A percentile compares a stretch with the other conserved stretches of the same genome.
Conservation (phyloP, 1,140 invertebrate genomes). For the Drosophila arawakana region DNA sequence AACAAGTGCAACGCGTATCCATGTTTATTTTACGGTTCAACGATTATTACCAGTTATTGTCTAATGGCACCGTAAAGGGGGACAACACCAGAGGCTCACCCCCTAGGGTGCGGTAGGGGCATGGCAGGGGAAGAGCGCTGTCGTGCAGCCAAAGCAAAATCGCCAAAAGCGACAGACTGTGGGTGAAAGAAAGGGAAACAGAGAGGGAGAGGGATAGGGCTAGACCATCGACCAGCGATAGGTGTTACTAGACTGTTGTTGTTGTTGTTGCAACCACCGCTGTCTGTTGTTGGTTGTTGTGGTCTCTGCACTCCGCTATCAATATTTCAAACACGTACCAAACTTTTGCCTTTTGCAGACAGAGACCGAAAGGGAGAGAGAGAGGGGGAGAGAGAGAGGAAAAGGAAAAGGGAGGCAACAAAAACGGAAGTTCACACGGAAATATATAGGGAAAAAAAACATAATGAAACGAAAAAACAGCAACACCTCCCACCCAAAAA, state of each 20-base stretch:
- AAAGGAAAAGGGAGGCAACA: slow-evolving; percentile 9
- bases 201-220: slow-evolving; percentile 16
- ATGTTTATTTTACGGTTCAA: slow-evolving; percentile 83
- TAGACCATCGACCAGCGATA: slow-evolving; percentile 49
- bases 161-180: slow-evolving; percentile 39
- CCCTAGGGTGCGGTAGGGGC: not conserved
- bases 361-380: not conserved
- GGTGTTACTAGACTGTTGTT: slow-evolving; percentile 61
- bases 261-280: slow-evolving; percentile 61
- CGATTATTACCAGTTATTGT: slow-evolving; percentile 83
- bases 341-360: slow-evolving; percentile 72
- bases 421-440: slow-evolving; percentile 82
- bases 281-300: slow-evolving; percentile 40
- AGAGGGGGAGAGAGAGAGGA: not conserved
- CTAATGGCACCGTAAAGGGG: slow-evolving; percentile 73
- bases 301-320: slow-evolving; percentile 71
- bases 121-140: slow-evolving; percentile 11
- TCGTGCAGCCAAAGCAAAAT: slow-evolving; percentile 56
- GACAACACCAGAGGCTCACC: slow-evolving; percentile 39
- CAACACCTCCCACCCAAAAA: slow-evolving; percentile 43
- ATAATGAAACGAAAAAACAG: slow-evolving; percentile 54
- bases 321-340: slow-evolving; percentile 81
- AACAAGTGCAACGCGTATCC: slow-evolving; percentile 79
- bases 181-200: not conserved
- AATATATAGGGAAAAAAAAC: slow-evolving; percentile 75